Evolutionary conservation across 1,140 invertebrate species (phyloP), one percentile per base, ranked within the genome.

Genomic region (Tigriopus japonicus): DNA sequence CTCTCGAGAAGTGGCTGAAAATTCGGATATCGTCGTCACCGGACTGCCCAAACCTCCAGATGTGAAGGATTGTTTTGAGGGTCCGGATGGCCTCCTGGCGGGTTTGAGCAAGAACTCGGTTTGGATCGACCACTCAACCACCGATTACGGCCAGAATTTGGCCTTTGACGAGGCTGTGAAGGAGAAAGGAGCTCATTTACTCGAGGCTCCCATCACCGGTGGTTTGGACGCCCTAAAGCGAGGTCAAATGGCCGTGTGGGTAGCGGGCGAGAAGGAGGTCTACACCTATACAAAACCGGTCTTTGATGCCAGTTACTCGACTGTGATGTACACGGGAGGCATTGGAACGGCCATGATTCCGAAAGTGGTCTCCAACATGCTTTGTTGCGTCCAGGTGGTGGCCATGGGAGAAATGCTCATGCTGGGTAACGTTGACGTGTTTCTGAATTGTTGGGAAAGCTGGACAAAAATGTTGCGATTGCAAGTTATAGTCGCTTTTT

Each of bases 301-400:
- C 42, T 54, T 55, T 0, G 58, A 66, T 62, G 64, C 64, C 9
- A 65, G 64, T n/a, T 66, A 66, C 51, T 59, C 45, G 14, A 59
- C 43, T 12, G 42, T 63, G 7, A 51, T 65, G 41, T 66, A 66
- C 60, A 59, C 62, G 9, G 65, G 65, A 6, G 59, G 42, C 6
- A 58, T 66, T 13, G 65, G 65, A 6, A 55, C 62, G 10, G 65
- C 65, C 13, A 65, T 66, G 64, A 66, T 66, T 5, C 53, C 64
- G 43, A 66, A 66, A 19, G 64, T 66, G 5, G 45, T 66, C 17
- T 65, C 64, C 14, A 66, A 66, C 60, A 63, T 66, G 59, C 60
- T 66, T n/a, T 65, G 64, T 24, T 58, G 55, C 17, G 52, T 66
- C 19, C 60, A 66, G 17, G 62, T 64, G 14, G 42, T 66, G 12